Evolutionary conservation across 2,888 invertebrate species (phyloP).

Genomic region (Epinotia ramella): DNA sequence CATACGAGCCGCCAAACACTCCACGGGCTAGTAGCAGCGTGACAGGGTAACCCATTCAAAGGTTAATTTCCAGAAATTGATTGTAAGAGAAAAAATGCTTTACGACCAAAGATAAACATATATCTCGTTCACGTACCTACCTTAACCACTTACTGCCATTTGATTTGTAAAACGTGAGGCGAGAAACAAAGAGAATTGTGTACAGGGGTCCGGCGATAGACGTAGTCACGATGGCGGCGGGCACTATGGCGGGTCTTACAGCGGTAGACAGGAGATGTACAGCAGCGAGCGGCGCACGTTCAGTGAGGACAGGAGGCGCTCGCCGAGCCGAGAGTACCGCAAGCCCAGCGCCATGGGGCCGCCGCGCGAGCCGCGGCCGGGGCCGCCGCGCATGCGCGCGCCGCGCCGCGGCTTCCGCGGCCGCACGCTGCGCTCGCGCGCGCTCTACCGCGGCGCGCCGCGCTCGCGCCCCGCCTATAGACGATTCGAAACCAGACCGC

Average conservation of each 20-base stretch:
- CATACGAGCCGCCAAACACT: slow-evolving; percentile 24
- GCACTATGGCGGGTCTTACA: slow-evolving; percentile 83
- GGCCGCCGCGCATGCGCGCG: slow-evolving; percentile 78
- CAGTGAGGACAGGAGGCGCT: slow-evolving; percentile 84
- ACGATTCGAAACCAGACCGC: slow-evolving; percentile 74
- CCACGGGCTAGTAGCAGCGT: slow-evolving; percentile 36
- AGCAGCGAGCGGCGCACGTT: slow-evolving; percentile 79
- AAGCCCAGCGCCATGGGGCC: slow-evolving; percentile 81
- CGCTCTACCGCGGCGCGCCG: slow-evolving; percentile 82
- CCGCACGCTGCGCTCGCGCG: slow-evolving; percentile 83
- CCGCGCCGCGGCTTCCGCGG: slow-evolving; percentile 84
- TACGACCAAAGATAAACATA: slow-evolving; percentile 47
- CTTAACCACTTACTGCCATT: slow-evolving; percentile 60
- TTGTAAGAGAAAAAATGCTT: slow-evolving; percentile 33
- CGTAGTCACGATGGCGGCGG: slow-evolving; percentile 85
- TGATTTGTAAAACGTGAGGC: slow-evolving; percentile 65
- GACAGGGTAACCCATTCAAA: slow-evolving; percentile 32
- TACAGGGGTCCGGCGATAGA: slow-evolving; percentile 85
- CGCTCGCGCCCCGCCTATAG: slow-evolving; percentile 80
- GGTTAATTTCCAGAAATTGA: slow-evolving; percentile 33
- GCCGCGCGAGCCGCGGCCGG: slow-evolving; percentile 74
- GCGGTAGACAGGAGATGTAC: slow-evolving; percentile 85
- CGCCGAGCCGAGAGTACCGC: slow-evolving; percentile 82
- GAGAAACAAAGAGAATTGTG: slow-evolving; percentile 79
- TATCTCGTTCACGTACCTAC: slow-evolving; percentile 50